phyloP scores from a whole-genome alignment of 2,888 invertebrate species.

The Eubasilissa splendida region DNA sequence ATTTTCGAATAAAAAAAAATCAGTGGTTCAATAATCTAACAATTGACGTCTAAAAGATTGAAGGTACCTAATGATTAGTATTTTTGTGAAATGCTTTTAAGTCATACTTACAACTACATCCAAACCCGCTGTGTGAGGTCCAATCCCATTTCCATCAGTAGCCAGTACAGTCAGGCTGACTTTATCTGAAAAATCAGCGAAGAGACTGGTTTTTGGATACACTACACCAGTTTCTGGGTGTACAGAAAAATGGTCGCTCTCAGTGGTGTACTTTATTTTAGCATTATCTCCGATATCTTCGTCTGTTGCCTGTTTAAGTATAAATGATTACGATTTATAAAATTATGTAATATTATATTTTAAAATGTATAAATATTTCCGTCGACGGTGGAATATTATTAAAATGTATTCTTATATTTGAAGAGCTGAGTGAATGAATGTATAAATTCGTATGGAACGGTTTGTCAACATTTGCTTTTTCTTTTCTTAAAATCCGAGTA shows the following conservation, averaged over 20 bases:
- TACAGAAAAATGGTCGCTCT: constrained; percentile 69
- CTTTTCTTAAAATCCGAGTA: no score
- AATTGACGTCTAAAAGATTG: neutral
- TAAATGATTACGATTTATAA: neutral
- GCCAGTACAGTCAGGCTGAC: constrained; percentile 65
- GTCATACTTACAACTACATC: constrained; percentile 20
- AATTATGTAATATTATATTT: neutral
- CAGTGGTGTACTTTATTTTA: constrained; percentile 65
- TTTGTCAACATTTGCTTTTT: no score
- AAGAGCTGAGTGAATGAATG: no score
- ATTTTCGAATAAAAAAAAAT: no score
- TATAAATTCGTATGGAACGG: no score
- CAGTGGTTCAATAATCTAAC: no score
- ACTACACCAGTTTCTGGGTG: constrained; percentile 74
- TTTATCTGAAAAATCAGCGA: constrained; percentile 64
- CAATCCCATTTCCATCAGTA: constrained; percentile 63
- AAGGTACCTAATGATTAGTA: neutral
- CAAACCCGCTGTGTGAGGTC: neutral
- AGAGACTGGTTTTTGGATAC: constrained; percentile 66
- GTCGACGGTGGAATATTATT: no score
- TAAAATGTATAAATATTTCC: neutral
- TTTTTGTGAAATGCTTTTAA: neutral
- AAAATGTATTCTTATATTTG: no score
- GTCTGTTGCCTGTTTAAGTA: constrained; percentile 71
- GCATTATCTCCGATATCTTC: constrained; percentile 73